These are phyloP conservation scores for Pagetopsis macropterus DNA, from an alignment of 2,797 vertebrate species.

Conservation along the genomic window DNA sequence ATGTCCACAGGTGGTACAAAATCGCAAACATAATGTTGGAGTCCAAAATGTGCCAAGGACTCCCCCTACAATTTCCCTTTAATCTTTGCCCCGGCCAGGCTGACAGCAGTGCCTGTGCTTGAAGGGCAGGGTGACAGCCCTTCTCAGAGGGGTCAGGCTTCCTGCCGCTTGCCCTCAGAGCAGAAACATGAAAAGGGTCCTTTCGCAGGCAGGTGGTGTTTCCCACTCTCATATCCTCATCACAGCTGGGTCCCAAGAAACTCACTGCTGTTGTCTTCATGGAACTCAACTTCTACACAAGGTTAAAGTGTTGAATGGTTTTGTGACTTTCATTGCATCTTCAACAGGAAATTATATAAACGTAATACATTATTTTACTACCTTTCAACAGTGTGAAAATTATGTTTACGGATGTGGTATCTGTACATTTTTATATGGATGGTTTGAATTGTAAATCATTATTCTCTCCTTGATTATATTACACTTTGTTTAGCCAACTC, in stretches of 20 bases:
- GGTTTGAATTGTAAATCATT: slow-evolving; percentile 7
- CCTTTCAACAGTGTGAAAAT: not conserved
- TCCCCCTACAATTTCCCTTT: slow-evolving; percentile 70
- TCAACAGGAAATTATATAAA: not conserved
- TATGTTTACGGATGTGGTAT: slow-evolving; percentile 3
- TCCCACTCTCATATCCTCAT: slow-evolving; percentile 29
- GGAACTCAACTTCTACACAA: slow-evolving; percentile 6
- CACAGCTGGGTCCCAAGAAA: slow-evolving; percentile 31
- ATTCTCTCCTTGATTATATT: not conserved
- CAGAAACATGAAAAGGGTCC: slow-evolving; percentile 44
- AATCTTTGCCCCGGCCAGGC: slow-evolving; percentile 60
- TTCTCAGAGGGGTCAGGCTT: slow-evolving; percentile 60
- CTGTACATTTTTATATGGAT: not conserved
- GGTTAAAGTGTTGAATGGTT: not conserved
- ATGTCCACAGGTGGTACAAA: slow-evolving; percentile 73
- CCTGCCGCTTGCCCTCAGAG: slow-evolving; percentile 54
- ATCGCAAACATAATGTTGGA: slow-evolving; percentile 56
- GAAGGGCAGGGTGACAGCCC: slow-evolving; percentile 57
- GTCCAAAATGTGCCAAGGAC: slow-evolving; percentile 47
- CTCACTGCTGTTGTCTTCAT: slow-evolving; percentile 15
- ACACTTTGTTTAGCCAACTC: not conserved
- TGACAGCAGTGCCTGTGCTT: slow-evolving; percentile 56
- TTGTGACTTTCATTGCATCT: not conserved
- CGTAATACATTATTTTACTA: not conserved
- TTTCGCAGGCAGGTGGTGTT: slow-evolving; percentile 27